Base-by-base conservation (phyloP, 53 echinoderm and acorn worm genomes). In the Holothuria leucospilota region DNA sequence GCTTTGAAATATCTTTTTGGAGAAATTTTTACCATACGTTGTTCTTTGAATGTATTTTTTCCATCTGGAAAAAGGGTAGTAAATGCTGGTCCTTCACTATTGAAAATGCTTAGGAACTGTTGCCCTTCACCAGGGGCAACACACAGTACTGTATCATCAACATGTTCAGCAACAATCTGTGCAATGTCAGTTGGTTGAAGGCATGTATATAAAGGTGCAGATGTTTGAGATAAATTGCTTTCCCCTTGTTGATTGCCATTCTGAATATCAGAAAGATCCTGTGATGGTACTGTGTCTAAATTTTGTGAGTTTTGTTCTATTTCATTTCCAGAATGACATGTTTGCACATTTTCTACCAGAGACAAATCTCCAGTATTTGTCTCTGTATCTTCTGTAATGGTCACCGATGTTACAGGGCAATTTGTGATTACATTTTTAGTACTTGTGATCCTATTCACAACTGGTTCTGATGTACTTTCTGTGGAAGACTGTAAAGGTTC, bases 71-170 rank as follows among this genome's bases (percentile, higher is more conserved):
- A 96, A 62, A 92, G 65, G 28, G 77, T 85, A 13, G 87, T 79
- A 52, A 95, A 95, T 61, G 81, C 90, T 71, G 89, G 81, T 13
- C 80, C 65, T 90, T 89, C 85, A 51, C 82, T 82, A 53, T 87
- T 81, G 30, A 96, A 62, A 42, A 94, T 30, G 68, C 70, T 75
- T n/a, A 91, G 71, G 59, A 91, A 91, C 56, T 42, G 67, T 83
- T 93, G 88, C 21, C 88, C 89, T 87, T 95, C 96, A 82, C 84
- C 89, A 40, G 96, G 95, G 2, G 95, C 95, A 65, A 87, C 59
- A 82, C 74, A 85, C 49, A 92, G 59, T 15, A 95, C 86, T 21
- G 84, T 86, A 49, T 88, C 69, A 82, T 78, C 69, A 70, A 52
- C 15, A 14, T 78, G 26, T 70, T 88, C 90, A 16, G 84, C 14